Evolutionary conservation across 2,113 vertebrate species (phyloP).

Genomic region (Gavia stellata): DNA sequence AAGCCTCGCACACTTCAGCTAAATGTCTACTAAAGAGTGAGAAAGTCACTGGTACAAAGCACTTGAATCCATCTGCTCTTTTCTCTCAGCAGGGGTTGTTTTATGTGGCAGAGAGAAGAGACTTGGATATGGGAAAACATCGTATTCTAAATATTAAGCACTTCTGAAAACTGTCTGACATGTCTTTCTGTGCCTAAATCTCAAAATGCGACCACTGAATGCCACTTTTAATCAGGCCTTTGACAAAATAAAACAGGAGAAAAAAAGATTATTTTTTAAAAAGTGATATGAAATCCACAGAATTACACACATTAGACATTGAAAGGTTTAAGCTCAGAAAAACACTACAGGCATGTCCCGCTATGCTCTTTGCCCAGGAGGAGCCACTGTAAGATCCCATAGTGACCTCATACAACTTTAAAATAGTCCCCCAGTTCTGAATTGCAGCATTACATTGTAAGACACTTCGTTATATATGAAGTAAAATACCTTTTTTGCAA

Average conservation of each 20-base stretch:
- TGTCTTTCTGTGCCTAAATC: not conserved
- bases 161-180: not conserved
- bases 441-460: not conserved
- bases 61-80: not conserved
- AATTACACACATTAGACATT: not conserved
- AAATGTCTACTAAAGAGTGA: not conserved
- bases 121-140: not conserved
- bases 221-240: not conserved
- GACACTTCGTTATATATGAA: not conserved
- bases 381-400: not conserved
- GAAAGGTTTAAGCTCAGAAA: not conserved
- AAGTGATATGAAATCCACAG: not conserved
- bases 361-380: not conserved
- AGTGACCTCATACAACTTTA: not conserved
- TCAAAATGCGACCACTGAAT: not conserved
- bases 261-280: fast-evolving
- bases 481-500: not conserved
- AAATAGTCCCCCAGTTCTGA: not conserved
- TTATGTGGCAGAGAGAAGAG: not conserved
- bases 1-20: not conserved
- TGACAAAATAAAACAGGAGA: not conserved
- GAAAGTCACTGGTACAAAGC: not conserved
- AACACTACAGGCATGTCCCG: not conserved
- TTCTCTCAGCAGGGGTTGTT: not conserved
- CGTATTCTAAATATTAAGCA: not conserved